Evolutionary conservation across 2,797 vertebrate genomes (phyloP).

Genomic region (Syngnathus rostellatus): DNA sequence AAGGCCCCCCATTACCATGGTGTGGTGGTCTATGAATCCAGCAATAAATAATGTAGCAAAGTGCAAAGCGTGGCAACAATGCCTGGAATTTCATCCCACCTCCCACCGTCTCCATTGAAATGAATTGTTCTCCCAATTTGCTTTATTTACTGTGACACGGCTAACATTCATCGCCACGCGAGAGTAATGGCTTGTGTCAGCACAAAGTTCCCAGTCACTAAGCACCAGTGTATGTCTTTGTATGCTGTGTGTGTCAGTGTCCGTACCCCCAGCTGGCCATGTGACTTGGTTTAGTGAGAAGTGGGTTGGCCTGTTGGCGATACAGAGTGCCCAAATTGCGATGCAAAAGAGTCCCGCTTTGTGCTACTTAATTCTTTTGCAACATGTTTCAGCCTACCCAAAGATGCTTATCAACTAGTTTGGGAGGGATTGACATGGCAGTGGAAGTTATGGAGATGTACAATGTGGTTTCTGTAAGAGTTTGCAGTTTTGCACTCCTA

Average conservation of each 20-base stretch:
- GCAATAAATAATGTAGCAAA: constrained; percentile 50
- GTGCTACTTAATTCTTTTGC: not conserved
- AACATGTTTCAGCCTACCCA: not conserved
- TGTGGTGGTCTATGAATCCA: constrained; percentile 9
- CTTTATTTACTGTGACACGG: not conserved
- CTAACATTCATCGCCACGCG: constrained; percentile 2
- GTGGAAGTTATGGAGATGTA: not conserved
- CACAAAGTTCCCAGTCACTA: constrained; percentile 8
- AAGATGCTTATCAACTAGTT: not conserved
- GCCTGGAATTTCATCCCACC: constrained; percentile 39
- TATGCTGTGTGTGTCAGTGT: constrained; percentile 12
- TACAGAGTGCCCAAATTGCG: constrained; percentile 17
- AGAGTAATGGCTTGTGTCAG: constrained; percentile 16
- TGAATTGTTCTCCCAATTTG: constrained; percentile 22
- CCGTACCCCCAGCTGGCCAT: constrained; percentile 44
- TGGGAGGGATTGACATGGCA: not conserved
- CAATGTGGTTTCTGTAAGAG: not conserved
- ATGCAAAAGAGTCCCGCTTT: constrained; percentile 1
- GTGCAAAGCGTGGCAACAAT: constrained; percentile 44
- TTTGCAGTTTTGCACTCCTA: not conserved
- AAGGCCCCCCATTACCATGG: constrained; percentile 14
- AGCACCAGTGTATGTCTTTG: constrained; percentile 6
- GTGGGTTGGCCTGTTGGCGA: constrained; percentile 9
- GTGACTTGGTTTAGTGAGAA: constrained; percentile 33
- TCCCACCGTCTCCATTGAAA: constrained; percentile 12